Evolutionary conservation across 1,140 invertebrate species (phyloP), one percentile per base, ranked within the genome.

Genomic region (Melitaea cinxia): DNA sequence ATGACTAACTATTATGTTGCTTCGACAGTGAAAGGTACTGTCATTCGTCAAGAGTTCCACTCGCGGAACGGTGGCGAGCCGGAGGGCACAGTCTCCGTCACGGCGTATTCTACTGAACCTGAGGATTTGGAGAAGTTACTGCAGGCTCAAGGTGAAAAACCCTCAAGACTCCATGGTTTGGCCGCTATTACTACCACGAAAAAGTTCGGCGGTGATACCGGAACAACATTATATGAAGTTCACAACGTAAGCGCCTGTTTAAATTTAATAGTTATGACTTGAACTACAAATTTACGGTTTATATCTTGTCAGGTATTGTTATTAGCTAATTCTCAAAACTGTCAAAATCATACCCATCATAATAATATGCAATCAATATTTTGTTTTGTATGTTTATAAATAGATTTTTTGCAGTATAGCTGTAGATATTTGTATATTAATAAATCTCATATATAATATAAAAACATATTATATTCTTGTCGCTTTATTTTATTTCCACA

Each of bases 41-140:
- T 94, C 58, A 91, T 94, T 56, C 92, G 90, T 50, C 92, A 94
- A 87, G 93, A 94, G 82, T 93, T 92, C 77, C 94, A 94, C 77
- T 93, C 94, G 45, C 93, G 94, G 73, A 94, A 94, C 82, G 94
- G 94, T 47, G 88, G 93, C 30, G 92, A 93, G 75, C 94, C 94
- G 1, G 92, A 92, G 54, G 94, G 94, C 14, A 92, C 93, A 65
- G 91, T 95, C 33, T 94, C 93, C 45, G 92, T 93, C 47, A 94
- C 94, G 10, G 92, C 93, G 57, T 95, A 95, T 77, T 94, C 93
- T n/a, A 93, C 89, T 59, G 91, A 94, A 78, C 92, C 93, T 0
- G 91, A 91, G 61, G 93, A 94, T 74, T 72, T 94, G 68, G 91
- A 89, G 50, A 72, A 80, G n/a, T 76, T 91, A 49, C 77, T 89